These are phyloP conservation scores for Acanthurus leucopareius DNA, from an alignment of 2,797 vertebrate genomes.

Conservation along the genomic window DNA sequence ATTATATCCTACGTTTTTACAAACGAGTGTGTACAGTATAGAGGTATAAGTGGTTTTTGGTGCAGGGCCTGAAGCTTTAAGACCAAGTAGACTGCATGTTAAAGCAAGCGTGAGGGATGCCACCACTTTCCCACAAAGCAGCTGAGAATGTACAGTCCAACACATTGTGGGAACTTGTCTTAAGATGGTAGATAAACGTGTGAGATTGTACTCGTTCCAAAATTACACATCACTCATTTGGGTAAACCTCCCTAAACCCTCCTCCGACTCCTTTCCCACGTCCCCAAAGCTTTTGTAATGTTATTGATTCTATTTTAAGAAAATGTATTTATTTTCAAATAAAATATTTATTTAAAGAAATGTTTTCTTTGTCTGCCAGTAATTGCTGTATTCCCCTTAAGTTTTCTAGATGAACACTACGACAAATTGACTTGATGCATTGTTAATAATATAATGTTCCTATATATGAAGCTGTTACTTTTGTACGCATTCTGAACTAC, in stretches of 20 bases:
- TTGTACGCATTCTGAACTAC: background rate
- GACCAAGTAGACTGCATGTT: slow-evolving; percentile 71
- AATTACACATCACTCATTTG: slow-evolving; percentile 76
- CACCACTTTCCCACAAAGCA: slow-evolving; percentile 66
- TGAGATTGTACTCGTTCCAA: slow-evolving; percentile 82
- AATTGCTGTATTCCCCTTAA: background rate
- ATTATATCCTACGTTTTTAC: slow-evolving; percentile 69
- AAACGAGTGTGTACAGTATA: slow-evolving; percentile 59
- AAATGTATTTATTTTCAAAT: slow-evolving; percentile 92
- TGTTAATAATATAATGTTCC: background rate
- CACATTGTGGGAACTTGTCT: slow-evolving; percentile 71
- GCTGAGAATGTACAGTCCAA: slow-evolving; percentile 79
- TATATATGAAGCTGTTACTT: background rate
- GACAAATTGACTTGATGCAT: background rate
- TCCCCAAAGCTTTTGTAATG: slow-evolving; percentile 85
- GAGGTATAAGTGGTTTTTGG: slow-evolving; percentile 33
- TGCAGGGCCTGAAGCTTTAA: slow-evolving; percentile 73
- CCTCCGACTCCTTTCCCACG: slow-evolving; percentile 38
- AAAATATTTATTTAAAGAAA: slow-evolving; percentile 91
- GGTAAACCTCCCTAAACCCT: slow-evolving; percentile 43
- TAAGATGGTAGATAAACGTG: slow-evolving; percentile 73
- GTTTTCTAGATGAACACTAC: background rate
- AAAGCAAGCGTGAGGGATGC: slow-evolving; percentile 56
- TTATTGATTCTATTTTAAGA: slow-evolving; percentile 89
- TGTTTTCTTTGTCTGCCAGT: slow-evolving; percentile 21